Evolutionary conservation across 2,888 invertebrate species (phyloP), one percentile per base, ranked within the genome.

Genomic region (Scaptomyza cyrtandrae): DNA sequence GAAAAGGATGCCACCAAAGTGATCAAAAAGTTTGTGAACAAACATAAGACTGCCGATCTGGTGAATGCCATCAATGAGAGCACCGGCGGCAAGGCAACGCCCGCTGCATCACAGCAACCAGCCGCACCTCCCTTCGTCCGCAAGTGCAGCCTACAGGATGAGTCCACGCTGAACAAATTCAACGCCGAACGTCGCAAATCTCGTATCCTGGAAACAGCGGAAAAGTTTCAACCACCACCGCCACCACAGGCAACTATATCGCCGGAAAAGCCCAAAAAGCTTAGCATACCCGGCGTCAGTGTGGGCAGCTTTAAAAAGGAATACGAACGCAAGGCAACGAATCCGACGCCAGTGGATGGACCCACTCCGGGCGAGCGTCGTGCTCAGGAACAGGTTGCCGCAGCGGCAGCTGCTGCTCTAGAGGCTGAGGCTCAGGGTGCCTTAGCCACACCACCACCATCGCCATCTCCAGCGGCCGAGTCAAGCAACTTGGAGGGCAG

Each of bases 281-380:
- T 97, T 54, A 95, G 96, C 75, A 95, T 97, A 89, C 96, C 97
- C 33, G 94, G 94, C 35, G 96, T 97, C 14, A 97, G 96, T 90
- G 97, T 97, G 1, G 96, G 96, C 56, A 97, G 96, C 89, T 97
- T 96, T 80, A 97, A 97, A 82, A 96, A 96, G 84, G 97, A 96
- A 83, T 97, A 97, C 89, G 97, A 97, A 91, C 93, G 96, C 57
- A 95, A 96, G 91, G 96, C 96, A 0, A 95, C 95, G 52, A 93
- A 95, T 43, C 89, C 93, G 1, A 87, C 93, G 3, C 92, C 93
- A 0, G 63, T 69, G 2, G 76, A 89, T 7, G 89, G 88, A 73
- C 93, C 93, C 2, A 91, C 90, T 4, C 80, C 91, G 0, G 90
- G 89, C 70, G 92, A 91, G 65, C 85, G 86, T 29, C 89, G 90